Conservation (phyloP, 2,113 vertebrate genomes). For the Pyxicephalus adspersus region DNA sequence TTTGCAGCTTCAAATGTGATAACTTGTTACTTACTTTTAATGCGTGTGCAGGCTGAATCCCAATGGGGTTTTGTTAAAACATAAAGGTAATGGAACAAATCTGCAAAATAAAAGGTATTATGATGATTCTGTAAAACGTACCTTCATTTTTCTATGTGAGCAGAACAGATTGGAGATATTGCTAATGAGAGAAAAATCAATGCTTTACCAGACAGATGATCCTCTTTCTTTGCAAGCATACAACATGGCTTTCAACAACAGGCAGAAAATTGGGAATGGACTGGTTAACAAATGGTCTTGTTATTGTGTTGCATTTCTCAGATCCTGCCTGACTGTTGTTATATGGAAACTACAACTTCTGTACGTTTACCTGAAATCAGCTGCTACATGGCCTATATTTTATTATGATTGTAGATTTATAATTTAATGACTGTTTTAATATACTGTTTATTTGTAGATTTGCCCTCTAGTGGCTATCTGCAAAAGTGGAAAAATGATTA, state of each 20-base stretch:
- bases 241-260: background rate
- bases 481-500: no score
- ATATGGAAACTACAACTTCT: no score
- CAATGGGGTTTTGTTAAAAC: slow-evolving; percentile 59
- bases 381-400: no score
- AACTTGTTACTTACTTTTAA: slow-evolving; percentile 67
- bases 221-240: background rate
- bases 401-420: no score
- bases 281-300: slow-evolving; percentile 15
- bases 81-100: slow-evolving; percentile 38
- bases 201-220: slow-evolving; percentile 20
- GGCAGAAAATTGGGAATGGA: background rate
- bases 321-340: slow-evolving; percentile 5
- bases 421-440: no score
- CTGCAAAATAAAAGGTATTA: slow-evolving; percentile 25
- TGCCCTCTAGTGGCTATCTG: no score
- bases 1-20: slow-evolving; percentile 65
- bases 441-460: no score
- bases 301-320: background rate
- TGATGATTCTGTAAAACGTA: slow-evolving; percentile 22
- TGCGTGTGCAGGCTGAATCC: slow-evolving; percentile 69
- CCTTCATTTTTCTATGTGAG: slow-evolving; percentile 26
- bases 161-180: slow-evolving; percentile 25
- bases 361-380: no score
- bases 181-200: slow-evolving; percentile 43